A percentile compares a stretch with the other conserved stretches of the same genome.
Conservation (phyloP, 2,888 invertebrate genomes). For the Crocallis elinguaria region DNA sequence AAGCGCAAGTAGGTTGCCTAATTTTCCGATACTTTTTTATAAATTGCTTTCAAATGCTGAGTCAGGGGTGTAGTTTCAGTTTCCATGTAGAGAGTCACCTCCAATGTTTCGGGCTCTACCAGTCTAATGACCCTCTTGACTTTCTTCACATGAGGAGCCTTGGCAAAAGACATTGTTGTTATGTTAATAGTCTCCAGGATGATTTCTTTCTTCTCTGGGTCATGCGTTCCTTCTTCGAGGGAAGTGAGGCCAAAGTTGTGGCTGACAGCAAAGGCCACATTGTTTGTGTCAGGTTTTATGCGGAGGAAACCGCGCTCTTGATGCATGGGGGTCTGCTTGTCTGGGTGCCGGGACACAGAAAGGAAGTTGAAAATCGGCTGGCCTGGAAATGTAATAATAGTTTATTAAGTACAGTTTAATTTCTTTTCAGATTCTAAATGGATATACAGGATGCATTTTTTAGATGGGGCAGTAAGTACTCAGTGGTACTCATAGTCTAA, state of each 20-base stretch:
- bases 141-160: constrained; percentile 78
- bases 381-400: constrained; percentile 55
- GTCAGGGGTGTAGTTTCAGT: constrained; percentile 81
- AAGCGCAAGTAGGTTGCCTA: too few relatives aligned
- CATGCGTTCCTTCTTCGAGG: constrained; percentile 83
- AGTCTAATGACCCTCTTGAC: constrained; percentile 69
- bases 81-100: constrained; percentile 81
- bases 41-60: constrained; percentile 82
- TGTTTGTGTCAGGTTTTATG: constrained; percentile 81
- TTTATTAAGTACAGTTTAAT: too few relatives aligned
- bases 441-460: too few relatives aligned
- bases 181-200: constrained; percentile 77
- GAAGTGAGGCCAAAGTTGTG: constrained; percentile 87
- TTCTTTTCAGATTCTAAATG: too few relatives aligned
- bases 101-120: constrained; percentile 60
- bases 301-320: constrained; percentile 86
- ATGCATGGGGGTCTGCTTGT: constrained; percentile 84
- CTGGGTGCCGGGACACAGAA: constrained; percentile 80
- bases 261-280: constrained; percentile 82
- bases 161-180: constrained; percentile 79
- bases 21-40: constrained; percentile 57
- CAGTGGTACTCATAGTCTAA: too few relatives aligned
- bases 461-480: too few relatives aligned
- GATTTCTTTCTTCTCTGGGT: constrained; percentile 70
- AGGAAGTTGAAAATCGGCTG: constrained; percentile 86